Base-by-base conservation (phyloP, 2,797 vertebrate species). In the Arnoldichthys spilopterus region DNA sequence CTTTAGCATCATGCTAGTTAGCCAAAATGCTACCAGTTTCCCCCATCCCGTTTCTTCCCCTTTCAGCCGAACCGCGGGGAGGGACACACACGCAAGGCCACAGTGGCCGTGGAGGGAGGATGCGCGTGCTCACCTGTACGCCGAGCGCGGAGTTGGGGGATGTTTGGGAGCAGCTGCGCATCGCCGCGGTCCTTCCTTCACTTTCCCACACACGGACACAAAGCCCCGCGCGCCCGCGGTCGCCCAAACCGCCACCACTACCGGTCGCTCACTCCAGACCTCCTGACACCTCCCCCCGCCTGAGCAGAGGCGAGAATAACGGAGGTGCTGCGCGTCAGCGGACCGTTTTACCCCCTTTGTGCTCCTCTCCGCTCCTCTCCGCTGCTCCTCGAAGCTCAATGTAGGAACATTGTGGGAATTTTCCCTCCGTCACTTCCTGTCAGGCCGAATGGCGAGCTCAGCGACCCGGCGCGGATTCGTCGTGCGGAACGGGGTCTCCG, bases 361-460 rank as follows among this genome's bases (percentile, higher is more conserved):
- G 7, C 37, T 71, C 93, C 92, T 87, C 93, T 93, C 89, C 92
- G 91, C 89, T 90, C 91, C 89, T 91, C 87, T 88, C 85, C 34
- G 8, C 89, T 90, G 54, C 22, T 64, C 54, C 59, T 74, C 32
- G 79, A 88, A 87, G 89, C 87, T 93, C 91, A 91, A 84, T 87
- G 90, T 91, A 84, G 89, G 88, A 89, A 91, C 91, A 89, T 90
- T 90, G 89, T 89, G 88, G 90, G 84, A 89, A 91, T 89, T 89
- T 90, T 88, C 88, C 78, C 90, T 89, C 89, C 93, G 92, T 95
- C 93, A 93, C 92, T 93, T 95, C 83, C 89, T 62, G 59, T 62
- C n/a, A 62, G 59, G 28, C n/a, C 20, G 1, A 32, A 28, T 28
- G 59, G 28, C 18, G 5, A 58, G 6, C 1, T 13, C 24, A 13